Conservation (phyloP, 2,113 vertebrate genomes). For the Caretta caretta region DNA sequence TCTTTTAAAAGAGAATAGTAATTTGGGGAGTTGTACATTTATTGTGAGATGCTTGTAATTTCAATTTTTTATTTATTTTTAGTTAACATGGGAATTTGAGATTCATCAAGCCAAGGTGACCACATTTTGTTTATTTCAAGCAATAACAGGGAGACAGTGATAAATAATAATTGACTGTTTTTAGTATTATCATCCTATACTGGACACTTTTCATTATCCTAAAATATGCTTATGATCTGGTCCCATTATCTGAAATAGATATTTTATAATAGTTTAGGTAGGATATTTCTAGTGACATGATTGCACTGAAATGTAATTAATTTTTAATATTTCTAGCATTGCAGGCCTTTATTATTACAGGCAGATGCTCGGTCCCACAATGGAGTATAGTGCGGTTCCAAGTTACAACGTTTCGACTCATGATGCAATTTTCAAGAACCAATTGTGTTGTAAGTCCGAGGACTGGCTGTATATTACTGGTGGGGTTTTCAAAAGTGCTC, state of each 20-base stretch:
- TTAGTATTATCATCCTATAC: not conserved
- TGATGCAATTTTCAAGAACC: no score
- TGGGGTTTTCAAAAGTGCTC: conserved; percentile 7
- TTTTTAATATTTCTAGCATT: conserved; percentile 2
- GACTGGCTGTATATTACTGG: not conserved
- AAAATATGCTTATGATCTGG: not conserved
- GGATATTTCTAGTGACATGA: not conserved
- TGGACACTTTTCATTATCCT: not conserved
- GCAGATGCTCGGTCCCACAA: no score
- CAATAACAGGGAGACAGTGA: not conserved
- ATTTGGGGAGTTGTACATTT: not conserved
- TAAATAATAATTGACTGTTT: not conserved
- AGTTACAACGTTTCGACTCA: no score
- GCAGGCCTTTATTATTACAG: not conserved
- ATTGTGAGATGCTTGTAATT: not conserved
- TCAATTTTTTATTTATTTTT: not conserved
- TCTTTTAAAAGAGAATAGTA: not conserved
- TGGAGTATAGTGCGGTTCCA: no score
- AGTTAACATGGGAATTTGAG: not conserved
- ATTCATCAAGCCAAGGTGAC: not conserved
- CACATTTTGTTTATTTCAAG: conserved; percentile 24
- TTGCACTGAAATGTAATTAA: not conserved
- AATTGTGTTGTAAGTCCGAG: no score
- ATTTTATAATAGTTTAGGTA: not conserved
- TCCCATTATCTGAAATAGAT: not conserved